Conservation (phyloP, 2,113 vertebrate species). For the Odocoileus virginianus region DNA sequence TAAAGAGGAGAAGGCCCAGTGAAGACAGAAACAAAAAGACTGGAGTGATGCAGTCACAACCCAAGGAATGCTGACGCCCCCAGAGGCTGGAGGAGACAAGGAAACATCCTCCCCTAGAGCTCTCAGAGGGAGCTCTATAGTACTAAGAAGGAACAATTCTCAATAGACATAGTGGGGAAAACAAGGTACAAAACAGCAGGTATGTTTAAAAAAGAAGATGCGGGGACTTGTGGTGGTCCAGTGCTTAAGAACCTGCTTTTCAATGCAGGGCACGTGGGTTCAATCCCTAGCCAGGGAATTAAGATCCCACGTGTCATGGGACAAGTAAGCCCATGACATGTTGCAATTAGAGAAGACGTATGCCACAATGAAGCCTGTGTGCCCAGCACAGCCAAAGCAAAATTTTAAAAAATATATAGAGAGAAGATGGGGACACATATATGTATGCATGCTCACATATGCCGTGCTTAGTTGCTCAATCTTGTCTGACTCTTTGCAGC, state of each 20-base stretch:
- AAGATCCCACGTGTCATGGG: neutral
- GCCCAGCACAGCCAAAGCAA: neutral
- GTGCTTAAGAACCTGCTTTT: neutral
- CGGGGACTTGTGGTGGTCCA: neutral
- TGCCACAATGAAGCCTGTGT: fast-evolving
- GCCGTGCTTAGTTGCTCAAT: neutral
- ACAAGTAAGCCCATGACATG: neutral
- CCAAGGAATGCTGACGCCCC: neutral
- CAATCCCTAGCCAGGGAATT: neutral
- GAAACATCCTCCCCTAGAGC: neutral
- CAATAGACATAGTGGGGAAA: neutral
- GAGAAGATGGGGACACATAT: neutral
- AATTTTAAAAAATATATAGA: fast-evolving
- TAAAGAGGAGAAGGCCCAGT: neutral
- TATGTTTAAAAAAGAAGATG: neutral
- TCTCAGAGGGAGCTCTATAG: neutral
- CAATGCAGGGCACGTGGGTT: neutral
- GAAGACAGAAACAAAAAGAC: neutral
- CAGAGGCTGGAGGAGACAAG: neutral
- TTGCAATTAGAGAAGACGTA: neutral
- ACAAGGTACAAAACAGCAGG: neutral
- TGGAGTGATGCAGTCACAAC: neutral
- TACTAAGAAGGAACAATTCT: neutral
- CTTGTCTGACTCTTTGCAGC: fast-evolving
- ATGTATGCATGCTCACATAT: neutral